Percentiles rank a stretch among this genome's conserved stretches.
phyloP scores from a whole-genome alignment of 2,888 invertebrate species.

The Syritta pipiens region DNA sequence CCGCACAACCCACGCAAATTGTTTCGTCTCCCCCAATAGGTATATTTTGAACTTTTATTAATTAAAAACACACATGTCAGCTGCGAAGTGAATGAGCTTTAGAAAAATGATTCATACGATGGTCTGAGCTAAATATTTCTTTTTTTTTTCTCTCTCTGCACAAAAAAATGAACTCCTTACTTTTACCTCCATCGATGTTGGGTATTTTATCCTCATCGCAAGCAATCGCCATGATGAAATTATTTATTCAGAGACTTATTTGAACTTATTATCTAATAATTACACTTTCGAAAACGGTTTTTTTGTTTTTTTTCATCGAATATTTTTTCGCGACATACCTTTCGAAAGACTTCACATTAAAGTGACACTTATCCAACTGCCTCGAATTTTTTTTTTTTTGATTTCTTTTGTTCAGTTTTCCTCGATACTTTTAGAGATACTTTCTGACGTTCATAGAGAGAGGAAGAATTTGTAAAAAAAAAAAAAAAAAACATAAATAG shows the following conservation, averaged over 20 bases:
- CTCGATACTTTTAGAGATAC: background rate
- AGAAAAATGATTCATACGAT: slow-evolving; percentile 2
- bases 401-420: background rate
- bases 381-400: background rate
- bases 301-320: background rate
- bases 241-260: slow-evolving; percentile 19
- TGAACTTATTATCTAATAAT: slow-evolving; percentile 23
- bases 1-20: slow-evolving; percentile 20
- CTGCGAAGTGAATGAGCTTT: slow-evolving; percentile 1
- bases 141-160: background rate
- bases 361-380: slow-evolving; percentile 34
- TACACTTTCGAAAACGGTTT: slow-evolving; percentile 10
- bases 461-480: background rate
- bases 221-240: slow-evolving; percentile 5
- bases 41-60: slow-evolving; percentile 7
- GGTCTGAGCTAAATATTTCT: background rate
- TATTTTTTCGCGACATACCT: slow-evolving; percentile 6
- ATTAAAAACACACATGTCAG: slow-evolving; percentile 18
- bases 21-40: slow-evolving; percentile 8
- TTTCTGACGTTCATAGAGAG: slow-evolving; percentile 1
- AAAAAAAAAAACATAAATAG: background rate
- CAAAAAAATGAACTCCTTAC: background rate
- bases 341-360: slow-evolving; percentile 6
- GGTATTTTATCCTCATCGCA: background rate
- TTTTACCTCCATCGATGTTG: background rate